Evolutionary conservation across 2,113 vertebrate species (phyloP).

Genomic region (Pachyramphus minor): DNA sequence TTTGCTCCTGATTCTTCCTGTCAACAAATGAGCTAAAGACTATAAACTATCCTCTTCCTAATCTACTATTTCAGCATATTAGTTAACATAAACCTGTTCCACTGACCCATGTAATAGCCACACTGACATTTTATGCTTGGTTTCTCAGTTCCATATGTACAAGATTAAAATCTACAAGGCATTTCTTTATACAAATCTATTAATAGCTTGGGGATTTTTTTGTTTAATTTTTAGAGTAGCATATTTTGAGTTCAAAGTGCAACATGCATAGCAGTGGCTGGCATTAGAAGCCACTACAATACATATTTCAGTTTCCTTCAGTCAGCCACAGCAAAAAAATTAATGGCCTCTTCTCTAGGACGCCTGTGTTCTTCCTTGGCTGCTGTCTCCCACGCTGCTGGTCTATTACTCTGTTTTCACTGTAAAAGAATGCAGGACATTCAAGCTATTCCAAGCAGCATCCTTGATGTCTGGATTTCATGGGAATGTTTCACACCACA

Average conservation of each 20-base stretch:
- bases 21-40: conserved; percentile 64
- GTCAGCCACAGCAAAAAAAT: conserved; percentile 44
- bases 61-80: conserved; percentile 35
- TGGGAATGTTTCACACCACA: conserved; percentile 71
- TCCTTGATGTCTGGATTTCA: conserved; percentile 76
- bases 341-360: conserved; percentile 41
- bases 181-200: conserved; percentile 54
- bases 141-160: conserved; percentile 63
- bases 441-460: conserved; percentile 74
- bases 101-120: conserved; percentile 51
- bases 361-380: background rate
- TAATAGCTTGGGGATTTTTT: conserved; percentile 27
- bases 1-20: conserved; percentile 64
- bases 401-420: conserved; percentile 54
- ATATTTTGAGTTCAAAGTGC: background rate
- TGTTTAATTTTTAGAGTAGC: background rate
- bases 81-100: conserved; percentile 53
- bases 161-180: conserved; percentile 62
- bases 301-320: conserved; percentile 39
- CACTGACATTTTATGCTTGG: conserved; percentile 50
- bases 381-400: conserved; percentile 65
- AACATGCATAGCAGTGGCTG: background rate
- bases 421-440: conserved; percentile 77
- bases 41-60: conserved; percentile 51
- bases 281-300: conserved; percentile 4